Conservation (phyloP, 2,797 vertebrate species). For the Enteromius anoplus region DNA sequence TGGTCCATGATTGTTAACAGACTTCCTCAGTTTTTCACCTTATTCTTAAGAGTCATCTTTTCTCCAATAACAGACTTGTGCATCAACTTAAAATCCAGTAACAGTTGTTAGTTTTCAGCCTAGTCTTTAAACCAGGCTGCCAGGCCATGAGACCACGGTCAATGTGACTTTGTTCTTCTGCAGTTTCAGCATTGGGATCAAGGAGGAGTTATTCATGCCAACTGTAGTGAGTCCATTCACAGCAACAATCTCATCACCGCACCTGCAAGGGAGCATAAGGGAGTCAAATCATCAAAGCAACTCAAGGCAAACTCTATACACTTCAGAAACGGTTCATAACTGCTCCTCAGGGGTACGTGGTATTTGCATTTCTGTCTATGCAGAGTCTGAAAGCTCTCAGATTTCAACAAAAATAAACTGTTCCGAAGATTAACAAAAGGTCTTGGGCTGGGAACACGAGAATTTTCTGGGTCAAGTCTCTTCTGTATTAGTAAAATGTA, state of each 20-base stretch:
- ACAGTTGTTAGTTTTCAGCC: not conserved
- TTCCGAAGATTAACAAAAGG: not conserved
- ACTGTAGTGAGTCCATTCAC: constrained; percentile 88
- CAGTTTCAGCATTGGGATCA: constrained; percentile 93
- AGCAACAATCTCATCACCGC: constrained; percentile 93
- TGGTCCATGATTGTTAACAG: constrained; percentile 65
- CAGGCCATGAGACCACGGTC: constrained; percentile 92
- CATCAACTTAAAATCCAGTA: constrained; percentile 10
- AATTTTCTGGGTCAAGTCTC: not conserved
- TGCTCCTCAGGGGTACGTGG: not conserved
- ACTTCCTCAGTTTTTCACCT: constrained; percentile 55
- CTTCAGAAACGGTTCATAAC: not conserved
- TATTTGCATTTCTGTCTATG: not conserved
- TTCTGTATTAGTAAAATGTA: not conserved
- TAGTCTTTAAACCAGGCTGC: constrained; percentile 82
- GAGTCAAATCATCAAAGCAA: not conserved
- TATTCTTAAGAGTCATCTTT: constrained; percentile 9
- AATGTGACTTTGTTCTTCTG: constrained; percentile 90
- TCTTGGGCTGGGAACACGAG: not conserved
- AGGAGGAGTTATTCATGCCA: constrained; percentile 91
- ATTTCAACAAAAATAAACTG: not conserved
- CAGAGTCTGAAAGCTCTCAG: not conserved
- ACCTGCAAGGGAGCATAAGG: constrained; percentile 71
- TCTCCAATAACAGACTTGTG: not conserved
- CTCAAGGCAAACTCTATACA: not conserved